These are phyloP conservation scores for Zosterops borbonicus DNA, from an alignment of 2,113 vertebrate genomes.

Conservation along the genomic window DNA sequence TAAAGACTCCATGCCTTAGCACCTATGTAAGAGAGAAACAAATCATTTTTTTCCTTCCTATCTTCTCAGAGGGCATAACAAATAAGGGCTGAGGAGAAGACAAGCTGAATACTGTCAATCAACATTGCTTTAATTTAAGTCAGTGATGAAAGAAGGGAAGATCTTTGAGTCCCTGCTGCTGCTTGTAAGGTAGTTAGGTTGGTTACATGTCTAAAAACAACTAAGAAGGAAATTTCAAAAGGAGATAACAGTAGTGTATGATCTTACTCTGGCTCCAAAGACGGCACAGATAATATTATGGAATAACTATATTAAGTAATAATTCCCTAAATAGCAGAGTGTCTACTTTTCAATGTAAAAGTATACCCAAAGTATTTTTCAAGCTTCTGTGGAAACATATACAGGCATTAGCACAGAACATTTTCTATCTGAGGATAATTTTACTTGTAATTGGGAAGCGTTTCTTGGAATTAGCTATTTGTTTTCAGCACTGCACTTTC, in stretches of 20 bases:
- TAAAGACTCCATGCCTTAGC: neutral
- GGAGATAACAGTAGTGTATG: neutral
- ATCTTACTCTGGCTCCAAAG: neutral
- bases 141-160: neutral
- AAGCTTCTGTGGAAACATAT: neutral
- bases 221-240: neutral
- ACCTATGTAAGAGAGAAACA: neutral
- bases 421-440: neutral
- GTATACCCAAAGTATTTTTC: neutral
- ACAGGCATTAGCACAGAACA: neutral
- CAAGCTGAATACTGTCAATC: neutral
- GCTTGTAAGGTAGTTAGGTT: neutral
- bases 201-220: neutral
- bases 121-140: neutral
- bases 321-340: neutral
- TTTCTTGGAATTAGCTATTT: neutral
- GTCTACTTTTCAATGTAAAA: neutral
- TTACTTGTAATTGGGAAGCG: neutral
- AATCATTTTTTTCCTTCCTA: neutral
- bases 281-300: neutral
- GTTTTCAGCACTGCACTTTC: neutral
- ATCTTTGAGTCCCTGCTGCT: neutral
- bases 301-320: neutral
- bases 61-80: neutral
- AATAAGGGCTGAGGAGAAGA: neutral